These are phyloP conservation scores for Irena cyanogastra DNA, from an alignment of 2,113 vertebrate species.

Conservation along the genomic window DNA sequence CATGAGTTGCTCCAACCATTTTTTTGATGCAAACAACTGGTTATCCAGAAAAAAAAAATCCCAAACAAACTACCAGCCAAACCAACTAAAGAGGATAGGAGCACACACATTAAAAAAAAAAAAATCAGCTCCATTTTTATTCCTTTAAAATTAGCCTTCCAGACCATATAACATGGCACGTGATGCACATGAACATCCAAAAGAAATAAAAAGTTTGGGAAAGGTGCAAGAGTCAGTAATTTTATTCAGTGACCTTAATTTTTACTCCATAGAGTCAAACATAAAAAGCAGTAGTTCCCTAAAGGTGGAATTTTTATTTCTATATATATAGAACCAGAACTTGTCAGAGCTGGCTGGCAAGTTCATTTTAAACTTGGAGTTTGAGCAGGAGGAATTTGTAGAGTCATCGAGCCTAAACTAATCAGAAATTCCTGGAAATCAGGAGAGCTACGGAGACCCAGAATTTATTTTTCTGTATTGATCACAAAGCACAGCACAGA, in stretches of 20 bases:
- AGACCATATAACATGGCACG: background rate
- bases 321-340: background rate
- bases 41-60: accelerated
- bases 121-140: background rate
- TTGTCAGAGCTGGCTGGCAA: constrained; percentile 15
- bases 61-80: background rate
- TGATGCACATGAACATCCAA: background rate
- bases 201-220: background rate
- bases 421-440: constrained; percentile 28
- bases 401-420: background rate
- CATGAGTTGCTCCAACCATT: background rate
- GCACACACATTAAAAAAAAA: accelerated
- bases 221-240: background rate
- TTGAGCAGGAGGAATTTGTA: background rate
- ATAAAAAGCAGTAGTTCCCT: background rate
- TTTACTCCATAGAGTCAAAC: background rate
- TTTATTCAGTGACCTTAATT: constrained; percentile 22
- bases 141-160: background rate
- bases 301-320: constrained; percentile 14
- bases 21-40: background rate
- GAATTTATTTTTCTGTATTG: constrained; percentile 27
- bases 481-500: background rate
- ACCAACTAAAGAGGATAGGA: background rate
- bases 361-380: constrained; percentile 8
- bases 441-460: background rate